Base-by-base conservation (phyloP, 2,888 invertebrate species). In the Meiosimyza platycephala region DNA sequence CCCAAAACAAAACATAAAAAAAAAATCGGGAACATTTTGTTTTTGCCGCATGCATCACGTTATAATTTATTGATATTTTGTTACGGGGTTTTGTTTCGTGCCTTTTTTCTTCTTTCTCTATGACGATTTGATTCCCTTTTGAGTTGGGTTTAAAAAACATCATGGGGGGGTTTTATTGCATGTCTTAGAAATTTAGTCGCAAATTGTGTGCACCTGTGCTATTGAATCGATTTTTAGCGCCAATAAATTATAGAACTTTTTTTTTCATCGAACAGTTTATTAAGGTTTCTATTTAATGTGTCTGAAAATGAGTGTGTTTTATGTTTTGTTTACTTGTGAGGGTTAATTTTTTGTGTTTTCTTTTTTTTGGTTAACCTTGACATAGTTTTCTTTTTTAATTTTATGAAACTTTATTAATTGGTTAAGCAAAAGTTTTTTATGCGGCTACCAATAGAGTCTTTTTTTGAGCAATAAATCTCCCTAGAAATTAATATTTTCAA, bases 61-160 rank as follows among this genome's bases (percentile, higher is more conserved):
- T 74, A 64, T 65, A 72, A 72, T 72, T 72, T 74, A 77, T 76
- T 73, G 75, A 75, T 66, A 76, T 75, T 76, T 77, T 73, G 75
- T 73, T 74, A 72, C 72, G 73, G 51, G 2, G 60, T 71, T 64
- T 54, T 71, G 28, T 65, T 60, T 59, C 12, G 18, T 13, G 67
- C 28, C 28, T 28, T 28, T 33, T 54, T 50, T 9, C n/a, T 40
- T 7, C 9, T 1, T 9, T 54, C 54, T 16, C 54, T 40, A n/a
- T 12, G 60, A 11, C 28, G 51, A 28, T 51, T 51, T 15, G 63
- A 11, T 47, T 47, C 40, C 47, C 18, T 13, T 18, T 18, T 47
- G 40, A 9, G 48, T 60, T 18, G n/a, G 33, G 18, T 48, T 11
- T 16, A 13, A 54, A 13, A 51, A 13, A 13, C 18, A 16, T 18